These are phyloP conservation scores for Myanophis thanlyinensis DNA, from an alignment of 2,113 vertebrate genomes.

Conservation along the genomic window DNA sequence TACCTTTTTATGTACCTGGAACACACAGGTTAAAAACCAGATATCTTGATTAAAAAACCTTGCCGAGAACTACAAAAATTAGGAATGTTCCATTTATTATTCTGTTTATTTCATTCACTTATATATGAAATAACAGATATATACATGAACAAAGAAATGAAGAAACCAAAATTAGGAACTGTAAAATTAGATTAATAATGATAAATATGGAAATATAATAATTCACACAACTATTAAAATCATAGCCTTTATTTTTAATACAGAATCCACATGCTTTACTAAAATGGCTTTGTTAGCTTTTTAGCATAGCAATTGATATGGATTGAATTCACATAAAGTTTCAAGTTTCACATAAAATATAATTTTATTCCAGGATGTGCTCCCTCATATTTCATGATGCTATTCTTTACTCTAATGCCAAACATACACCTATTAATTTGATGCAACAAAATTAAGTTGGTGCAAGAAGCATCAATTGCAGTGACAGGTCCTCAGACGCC, in stretches of 20 bases:
- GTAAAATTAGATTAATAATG: neutral
- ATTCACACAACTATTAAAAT: neutral
- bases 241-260: neutral
- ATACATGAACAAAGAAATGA: neutral
- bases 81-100: neutral
- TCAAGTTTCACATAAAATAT: neutral
- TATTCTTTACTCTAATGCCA: neutral
- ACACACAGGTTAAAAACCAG: neutral
- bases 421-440: neutral
- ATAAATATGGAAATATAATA: neutral
- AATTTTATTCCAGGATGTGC: neutral
- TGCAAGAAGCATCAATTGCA: neutral
- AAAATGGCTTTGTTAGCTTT: neutral
- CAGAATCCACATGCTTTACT: neutral
- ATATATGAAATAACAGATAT: neutral
- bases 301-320: neutral
- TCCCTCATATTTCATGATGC: neutral
- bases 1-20: neutral
- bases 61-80: neutral
- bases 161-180: neutral
- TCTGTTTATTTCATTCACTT: neutral
- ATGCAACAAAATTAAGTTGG: neutral
- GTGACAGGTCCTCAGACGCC: neutral
- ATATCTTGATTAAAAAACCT: neutral
- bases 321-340: neutral